Conservation (phyloP, 2,113 vertebrate genomes). For the Cyanoderma ruficeps region DNA sequence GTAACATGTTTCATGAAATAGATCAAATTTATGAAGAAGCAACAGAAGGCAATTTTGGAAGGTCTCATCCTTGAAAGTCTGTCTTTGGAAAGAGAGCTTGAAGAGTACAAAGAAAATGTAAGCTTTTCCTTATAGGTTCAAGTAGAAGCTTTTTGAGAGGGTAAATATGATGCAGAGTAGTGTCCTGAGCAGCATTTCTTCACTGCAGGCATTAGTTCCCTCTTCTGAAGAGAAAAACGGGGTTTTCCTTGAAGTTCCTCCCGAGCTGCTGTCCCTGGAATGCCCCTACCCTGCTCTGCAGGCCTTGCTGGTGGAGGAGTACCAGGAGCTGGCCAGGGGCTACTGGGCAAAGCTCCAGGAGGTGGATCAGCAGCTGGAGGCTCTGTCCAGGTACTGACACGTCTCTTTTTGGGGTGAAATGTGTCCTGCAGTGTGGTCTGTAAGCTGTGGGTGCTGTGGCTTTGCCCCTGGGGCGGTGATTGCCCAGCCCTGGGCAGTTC, state of each 20-base stretch:
- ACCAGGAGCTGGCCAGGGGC: slow-evolving; percentile 75
- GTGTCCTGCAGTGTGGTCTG: neutral
- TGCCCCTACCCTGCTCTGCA: slow-evolving; percentile 86
- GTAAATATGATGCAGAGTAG: neutral
- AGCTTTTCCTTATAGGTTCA: neutral
- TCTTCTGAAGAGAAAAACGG: slow-evolving; percentile 54
- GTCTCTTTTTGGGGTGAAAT: neutral
- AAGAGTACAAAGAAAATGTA: slow-evolving; percentile 76
- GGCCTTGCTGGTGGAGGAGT: slow-evolving; percentile 77
- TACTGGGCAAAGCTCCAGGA: slow-evolving; percentile 75
- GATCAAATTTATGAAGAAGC: slow-evolving; percentile 83
- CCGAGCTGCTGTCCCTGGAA: slow-evolving; percentile 77
- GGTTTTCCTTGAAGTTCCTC: slow-evolving; percentile 70
- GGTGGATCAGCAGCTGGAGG: slow-evolving; percentile 72
- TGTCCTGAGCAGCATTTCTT: neutral
- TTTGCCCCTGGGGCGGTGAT: rapidly evolving
- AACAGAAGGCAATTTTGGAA: slow-evolving; percentile 76
- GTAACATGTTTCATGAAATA: slow-evolving; percentile 41
- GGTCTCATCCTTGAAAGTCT: slow-evolving; percentile 76
- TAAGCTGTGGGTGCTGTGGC: neutral
- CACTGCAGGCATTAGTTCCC: slow-evolving; percentile 23
- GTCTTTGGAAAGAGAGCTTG: slow-evolving; percentile 77
- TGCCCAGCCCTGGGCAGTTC: neutral
- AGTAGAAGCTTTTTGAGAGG: neutral
- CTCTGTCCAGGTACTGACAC: slow-evolving; percentile 75